These are phyloP conservation scores for Montipora foliosa DNA, from an alignment of 64 coral and sea anemone genomes.

Conservation along the genomic window DNA sequence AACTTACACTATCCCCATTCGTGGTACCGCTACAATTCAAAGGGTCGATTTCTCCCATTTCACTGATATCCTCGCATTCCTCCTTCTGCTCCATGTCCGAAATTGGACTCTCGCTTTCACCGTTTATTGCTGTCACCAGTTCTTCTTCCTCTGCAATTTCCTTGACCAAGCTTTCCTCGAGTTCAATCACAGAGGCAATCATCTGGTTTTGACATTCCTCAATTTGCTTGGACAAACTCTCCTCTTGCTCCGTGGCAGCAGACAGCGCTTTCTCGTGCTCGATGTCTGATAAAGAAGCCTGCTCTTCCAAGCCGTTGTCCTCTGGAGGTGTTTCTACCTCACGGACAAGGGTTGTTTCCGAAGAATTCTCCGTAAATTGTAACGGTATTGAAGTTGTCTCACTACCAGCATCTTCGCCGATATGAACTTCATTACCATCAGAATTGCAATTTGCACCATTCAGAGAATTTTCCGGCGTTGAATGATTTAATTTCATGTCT, in stretches of 20 bases:
- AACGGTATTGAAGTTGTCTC: not conserved
- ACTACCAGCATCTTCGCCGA: not conserved
- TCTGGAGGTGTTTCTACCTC: slow-evolving; percentile 30
- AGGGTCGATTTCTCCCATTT: not conserved
- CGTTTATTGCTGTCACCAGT: slow-evolving; percentile 88
- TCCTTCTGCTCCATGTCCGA: slow-evolving; percentile 67
- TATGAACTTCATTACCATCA: not conserved
- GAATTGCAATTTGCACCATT: slow-evolving; percentile 31
- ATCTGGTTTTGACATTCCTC: slow-evolving; percentile 85
- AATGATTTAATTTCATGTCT: slow-evolving; percentile 9
- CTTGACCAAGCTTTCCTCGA: slow-evolving; percentile 82
- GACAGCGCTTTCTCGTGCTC: slow-evolving; percentile 92
- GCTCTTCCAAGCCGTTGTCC: slow-evolving; percentile 76
- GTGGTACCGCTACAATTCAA: slow-evolving; percentile 7
- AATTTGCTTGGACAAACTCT: slow-evolving; percentile 76
- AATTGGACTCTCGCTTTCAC: slow-evolving; percentile 56
- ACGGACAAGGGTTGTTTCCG: not conserved
- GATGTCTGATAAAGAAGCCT: slow-evolving; percentile 69
- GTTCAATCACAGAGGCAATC: slow-evolving; percentile 94
- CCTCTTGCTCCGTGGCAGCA: slow-evolving; percentile 78
- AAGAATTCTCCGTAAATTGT: not conserved
- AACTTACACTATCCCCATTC: slow-evolving; percentile 52
- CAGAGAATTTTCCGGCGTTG: not conserved
- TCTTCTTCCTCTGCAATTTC: slow-evolving; percentile 97
- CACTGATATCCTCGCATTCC: not conserved